A percentile compares a stretch with the other conserved stretches of the same genome.
Conservation (phyloP, 2,888 invertebrate genomes). For the Leptodirus hochenwartii region DNA sequence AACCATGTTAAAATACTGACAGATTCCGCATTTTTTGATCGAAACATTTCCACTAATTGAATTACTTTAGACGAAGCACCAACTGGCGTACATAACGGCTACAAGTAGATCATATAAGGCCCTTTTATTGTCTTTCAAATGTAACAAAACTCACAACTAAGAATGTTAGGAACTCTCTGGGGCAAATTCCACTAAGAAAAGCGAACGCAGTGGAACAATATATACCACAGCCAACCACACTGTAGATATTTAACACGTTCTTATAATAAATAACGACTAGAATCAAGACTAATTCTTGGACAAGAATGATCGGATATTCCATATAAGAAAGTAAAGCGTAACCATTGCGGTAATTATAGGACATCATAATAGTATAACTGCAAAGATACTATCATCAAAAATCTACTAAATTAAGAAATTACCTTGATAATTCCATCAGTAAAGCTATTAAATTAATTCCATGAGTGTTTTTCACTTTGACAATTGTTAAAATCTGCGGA, state of each 20-base stretch:
- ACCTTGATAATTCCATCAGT: slow-evolving; percentile 53
- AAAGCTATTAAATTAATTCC: slow-evolving; percentile 50
- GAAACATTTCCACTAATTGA: slow-evolving; percentile 55
- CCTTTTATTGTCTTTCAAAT: not conserved
- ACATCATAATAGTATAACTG: slow-evolving; percentile 64
- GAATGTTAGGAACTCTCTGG: slow-evolving; percentile 34
- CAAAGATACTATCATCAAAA: slow-evolving; percentile 21
- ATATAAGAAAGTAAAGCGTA: slow-evolving; percentile 61
- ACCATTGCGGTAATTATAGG: slow-evolving; percentile 59
- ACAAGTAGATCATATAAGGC: slow-evolving; percentile 19
- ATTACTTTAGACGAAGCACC: slow-evolving; percentile 69
- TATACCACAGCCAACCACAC: slow-evolving; percentile 24
- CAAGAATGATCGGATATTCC: slow-evolving; percentile 66
- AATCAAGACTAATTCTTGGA: slow-evolving; percentile 57
- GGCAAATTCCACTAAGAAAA: slow-evolving; percentile 28
- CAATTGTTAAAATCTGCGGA: slow-evolving; percentile 59
- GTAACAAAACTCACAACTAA: slow-evolving; percentile 38
- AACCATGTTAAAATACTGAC: slow-evolving; percentile 67
- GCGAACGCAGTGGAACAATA: slow-evolving; percentile 28
- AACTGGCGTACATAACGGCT: slow-evolving; percentile 62
- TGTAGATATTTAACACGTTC: slow-evolving; percentile 29
- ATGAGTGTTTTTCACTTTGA: slow-evolving; percentile 42
- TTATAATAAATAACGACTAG: slow-evolving; percentile 52
- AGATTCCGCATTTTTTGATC: slow-evolving; percentile 51
- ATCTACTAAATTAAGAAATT: slow-evolving; percentile 15